phyloP scores from a whole-genome alignment of 2,797 vertebrate species.

The Anguilla anguilla region DNA sequence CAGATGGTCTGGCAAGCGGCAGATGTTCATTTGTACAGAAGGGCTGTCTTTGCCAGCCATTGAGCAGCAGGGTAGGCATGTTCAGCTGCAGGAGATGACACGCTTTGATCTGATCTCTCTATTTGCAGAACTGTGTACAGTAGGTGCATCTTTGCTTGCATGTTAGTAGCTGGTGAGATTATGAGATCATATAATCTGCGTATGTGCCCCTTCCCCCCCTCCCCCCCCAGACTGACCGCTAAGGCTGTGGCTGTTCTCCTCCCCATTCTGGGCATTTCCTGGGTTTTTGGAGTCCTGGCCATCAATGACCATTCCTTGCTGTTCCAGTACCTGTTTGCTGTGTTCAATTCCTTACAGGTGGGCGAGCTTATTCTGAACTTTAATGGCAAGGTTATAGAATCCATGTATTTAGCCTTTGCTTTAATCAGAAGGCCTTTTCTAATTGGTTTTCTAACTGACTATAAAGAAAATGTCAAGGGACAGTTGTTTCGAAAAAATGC shows the following conservation, averaged over 20 bases:
- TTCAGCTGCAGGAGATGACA: neutral
- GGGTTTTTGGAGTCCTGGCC: constrained; percentile 93
- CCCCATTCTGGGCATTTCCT: constrained; percentile 93
- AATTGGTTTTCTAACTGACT: neutral
- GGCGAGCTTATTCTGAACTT: neutral
- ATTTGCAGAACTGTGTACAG: neutral
- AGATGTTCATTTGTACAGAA: neutral
- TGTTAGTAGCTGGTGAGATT: constrained; percentile 16
- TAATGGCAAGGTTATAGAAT: neutral
- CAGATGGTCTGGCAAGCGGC: neutral
- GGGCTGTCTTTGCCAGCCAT: neutral
- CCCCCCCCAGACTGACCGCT: constrained; percentile 79
- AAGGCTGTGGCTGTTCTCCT: constrained; percentile 95
- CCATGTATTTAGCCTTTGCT: neutral
- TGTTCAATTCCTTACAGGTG: constrained; percentile 95
- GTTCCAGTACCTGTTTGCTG: constrained; percentile 93
- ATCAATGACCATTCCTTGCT: constrained; percentile 82
- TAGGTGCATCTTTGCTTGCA: neutral
- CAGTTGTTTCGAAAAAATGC: neutral
- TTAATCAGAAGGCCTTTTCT: neutral
- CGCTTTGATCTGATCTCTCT: neutral
- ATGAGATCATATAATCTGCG: neutral
- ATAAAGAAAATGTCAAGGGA: neutral
- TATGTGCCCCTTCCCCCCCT: constrained; percentile 29
- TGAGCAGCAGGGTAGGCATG: neutral